Conservation (phyloP, 2,113 vertebrate genomes). For the Anarhynchus alexandrinus region DNA sequence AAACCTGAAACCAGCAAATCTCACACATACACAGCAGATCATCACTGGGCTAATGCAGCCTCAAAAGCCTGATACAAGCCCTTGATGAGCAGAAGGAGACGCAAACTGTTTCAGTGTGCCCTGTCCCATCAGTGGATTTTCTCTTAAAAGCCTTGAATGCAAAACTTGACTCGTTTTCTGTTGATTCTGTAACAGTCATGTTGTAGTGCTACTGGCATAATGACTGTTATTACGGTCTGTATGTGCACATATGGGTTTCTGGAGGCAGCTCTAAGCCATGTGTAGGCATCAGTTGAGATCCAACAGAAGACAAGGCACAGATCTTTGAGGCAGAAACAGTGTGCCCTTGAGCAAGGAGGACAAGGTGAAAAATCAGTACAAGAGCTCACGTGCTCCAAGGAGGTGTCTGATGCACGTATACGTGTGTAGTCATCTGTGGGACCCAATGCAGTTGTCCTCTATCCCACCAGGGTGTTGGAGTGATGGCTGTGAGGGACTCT, state of each 20-base stretch:
- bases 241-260: conserved; percentile 15
- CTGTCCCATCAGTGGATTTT: not conserved
- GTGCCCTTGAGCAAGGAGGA: not conserved
- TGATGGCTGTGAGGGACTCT: fast-evolving
- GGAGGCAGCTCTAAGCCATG: conserved; percentile 24
- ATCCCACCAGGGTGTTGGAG: not conserved
- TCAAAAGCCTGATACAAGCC: fast-evolving
- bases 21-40: fast-evolving
- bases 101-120: fast-evolving
- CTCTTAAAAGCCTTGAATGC: not conserved
- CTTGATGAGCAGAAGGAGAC: fast-evolving
- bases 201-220: not conserved
- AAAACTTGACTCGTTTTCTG: not conserved
- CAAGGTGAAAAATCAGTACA: not conserved
- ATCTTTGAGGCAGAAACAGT: not conserved
- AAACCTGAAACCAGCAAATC: fast-evolving
- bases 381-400: not conserved
- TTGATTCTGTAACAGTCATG: not conserved
- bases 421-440: no score
- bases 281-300: not conserved
- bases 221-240: not conserved
- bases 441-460: not conserved
- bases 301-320: not conserved
- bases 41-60: fast-evolving
- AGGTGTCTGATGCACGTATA: fast-evolving